These are phyloP conservation scores for Heliothis peltigera DNA, from an alignment of 2,888 invertebrate genomes.

Conservation along the genomic window DNA sequence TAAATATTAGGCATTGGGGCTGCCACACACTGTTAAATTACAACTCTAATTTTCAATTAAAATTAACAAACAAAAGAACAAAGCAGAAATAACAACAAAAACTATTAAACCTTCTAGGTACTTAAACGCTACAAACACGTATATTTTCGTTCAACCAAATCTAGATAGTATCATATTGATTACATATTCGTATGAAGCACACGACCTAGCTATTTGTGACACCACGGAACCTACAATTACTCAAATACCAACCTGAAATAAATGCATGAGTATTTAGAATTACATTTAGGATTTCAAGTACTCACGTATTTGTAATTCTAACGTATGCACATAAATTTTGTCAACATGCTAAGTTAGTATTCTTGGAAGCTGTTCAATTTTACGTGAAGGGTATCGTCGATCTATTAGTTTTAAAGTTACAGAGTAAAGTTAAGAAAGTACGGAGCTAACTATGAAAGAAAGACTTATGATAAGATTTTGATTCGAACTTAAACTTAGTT, in stretches of 20 bases:
- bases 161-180: constrained; percentile 47
- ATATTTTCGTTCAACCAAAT: constrained; percentile 2
- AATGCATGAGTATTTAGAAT: no score
- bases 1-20: no score
- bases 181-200: constrained; percentile 40
- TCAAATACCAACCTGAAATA: constrained; percentile 10
- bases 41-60: no score
- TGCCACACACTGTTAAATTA: no score
- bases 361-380: constrained; percentile 9
- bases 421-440: not conserved
- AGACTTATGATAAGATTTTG: not conserved
- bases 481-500: no score
- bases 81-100: not conserved
- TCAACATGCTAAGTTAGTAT: constrained; percentile 6
- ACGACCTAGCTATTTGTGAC: constrained; percentile 33
- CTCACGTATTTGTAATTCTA: constrained; percentile 3
- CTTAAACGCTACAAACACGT: not conserved
- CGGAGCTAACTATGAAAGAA: not conserved
- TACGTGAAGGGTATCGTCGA: not conserved
- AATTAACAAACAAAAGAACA: not conserved
- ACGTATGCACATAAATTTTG: not conserved
- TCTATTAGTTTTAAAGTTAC: not conserved
- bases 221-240: constrained; percentile 37
- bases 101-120: constrained; percentile 1
- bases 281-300: no score